phyloP scores from a whole-genome alignment of 2,888 invertebrate genomes.

The Latrodectus elegans region DNA sequence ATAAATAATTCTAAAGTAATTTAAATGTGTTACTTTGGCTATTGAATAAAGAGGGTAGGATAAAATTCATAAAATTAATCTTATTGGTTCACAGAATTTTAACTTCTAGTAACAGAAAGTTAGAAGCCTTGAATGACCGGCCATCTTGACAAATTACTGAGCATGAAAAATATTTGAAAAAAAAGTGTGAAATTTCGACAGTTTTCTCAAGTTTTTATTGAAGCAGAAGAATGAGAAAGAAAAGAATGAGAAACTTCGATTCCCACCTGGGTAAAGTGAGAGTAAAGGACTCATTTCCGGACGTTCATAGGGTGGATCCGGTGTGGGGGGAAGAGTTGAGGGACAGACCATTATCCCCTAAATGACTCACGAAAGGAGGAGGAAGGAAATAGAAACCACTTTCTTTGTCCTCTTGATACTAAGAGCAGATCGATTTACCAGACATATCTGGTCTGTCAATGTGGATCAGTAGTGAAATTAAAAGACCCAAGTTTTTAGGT shows the following conservation, averaged over 20 bases:
- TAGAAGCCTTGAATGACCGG: neutral
- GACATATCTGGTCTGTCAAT: slow-evolving; percentile 14
- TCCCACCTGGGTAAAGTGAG: slow-evolving; percentile 39
- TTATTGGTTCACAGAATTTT: neutral
- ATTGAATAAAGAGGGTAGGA: no score
- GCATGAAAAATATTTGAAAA: neutral
- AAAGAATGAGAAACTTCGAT: slow-evolving; percentile 1
- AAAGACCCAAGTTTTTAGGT: neutral
- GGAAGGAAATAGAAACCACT: slow-evolving; percentile 53
- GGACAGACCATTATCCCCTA: slow-evolving; percentile 41
- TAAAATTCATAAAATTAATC: no score
- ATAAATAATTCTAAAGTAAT: no score
- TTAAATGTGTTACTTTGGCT: no score
- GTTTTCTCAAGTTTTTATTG: neutral
- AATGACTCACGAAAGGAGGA: slow-evolving; percentile 36
- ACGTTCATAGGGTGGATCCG: slow-evolving; percentile 5
- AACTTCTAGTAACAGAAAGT: neutral
- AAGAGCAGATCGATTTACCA: slow-evolving; percentile 29
- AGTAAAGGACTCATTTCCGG: slow-evolving; percentile 48
- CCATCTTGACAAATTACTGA: neutral
- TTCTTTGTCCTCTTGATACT: slow-evolving; percentile 24
- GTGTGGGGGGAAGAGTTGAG: slow-evolving; percentile 9
- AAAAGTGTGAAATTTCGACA: neutral
- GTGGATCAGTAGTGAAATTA: neutral
- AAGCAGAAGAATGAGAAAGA: neutral